phyloP scores from a whole-genome alignment of 2,888 invertebrate genomes.

The Drosophila rubida region DNA sequence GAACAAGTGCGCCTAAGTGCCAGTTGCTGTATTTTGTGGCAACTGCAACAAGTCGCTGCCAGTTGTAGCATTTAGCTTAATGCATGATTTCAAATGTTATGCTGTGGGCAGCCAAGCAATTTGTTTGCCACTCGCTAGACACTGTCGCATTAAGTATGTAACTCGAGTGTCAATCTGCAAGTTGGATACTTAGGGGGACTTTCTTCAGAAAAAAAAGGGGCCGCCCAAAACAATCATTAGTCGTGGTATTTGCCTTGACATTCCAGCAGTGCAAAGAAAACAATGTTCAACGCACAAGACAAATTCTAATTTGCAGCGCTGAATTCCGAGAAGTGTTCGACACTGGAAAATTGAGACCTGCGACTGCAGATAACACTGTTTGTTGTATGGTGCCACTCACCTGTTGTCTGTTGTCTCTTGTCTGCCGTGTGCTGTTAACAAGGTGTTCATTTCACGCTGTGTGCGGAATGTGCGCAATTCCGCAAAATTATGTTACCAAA shows the following conservation, averaged over 20 bases:
- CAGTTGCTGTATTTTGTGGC: conserved; percentile 54
- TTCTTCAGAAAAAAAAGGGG: too few relatives aligned
- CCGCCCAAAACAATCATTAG: conserved; percentile 13
- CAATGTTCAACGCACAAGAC: conserved; percentile 47
- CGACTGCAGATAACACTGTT: conserved; percentile 56
- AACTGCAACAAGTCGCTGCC: conserved; percentile 27
- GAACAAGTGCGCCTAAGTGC: conserved; percentile 70
- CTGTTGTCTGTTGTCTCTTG: background rate
- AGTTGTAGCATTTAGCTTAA: conserved; percentile 49
- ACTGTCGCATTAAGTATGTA: background rate
- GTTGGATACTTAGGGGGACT: too few relatives aligned
- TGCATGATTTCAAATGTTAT: conserved; percentile 51
- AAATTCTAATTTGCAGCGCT: conserved; percentile 66
- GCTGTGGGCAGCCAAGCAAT: conserved; percentile 26
- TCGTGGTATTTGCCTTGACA: conserved; percentile 35
- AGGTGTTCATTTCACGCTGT: conserved; percentile 60
- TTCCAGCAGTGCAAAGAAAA: conserved; percentile 38
- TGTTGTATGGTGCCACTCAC: conserved; percentile 20
- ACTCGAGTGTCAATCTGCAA: too few relatives aligned
- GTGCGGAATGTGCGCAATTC: conserved; percentile 61
- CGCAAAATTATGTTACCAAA: conserved; percentile 55
- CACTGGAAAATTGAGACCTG: conserved; percentile 36
- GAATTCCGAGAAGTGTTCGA: conserved; percentile 55
- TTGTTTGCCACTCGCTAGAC: conserved; percentile 28
- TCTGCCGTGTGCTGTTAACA: conserved; percentile 37